Evolutionary conservation across 1,140 invertebrate genomes (phyloP), one percentile per base, ranked within the genome.

Genomic region (Leptinotarsa texana): DNA sequence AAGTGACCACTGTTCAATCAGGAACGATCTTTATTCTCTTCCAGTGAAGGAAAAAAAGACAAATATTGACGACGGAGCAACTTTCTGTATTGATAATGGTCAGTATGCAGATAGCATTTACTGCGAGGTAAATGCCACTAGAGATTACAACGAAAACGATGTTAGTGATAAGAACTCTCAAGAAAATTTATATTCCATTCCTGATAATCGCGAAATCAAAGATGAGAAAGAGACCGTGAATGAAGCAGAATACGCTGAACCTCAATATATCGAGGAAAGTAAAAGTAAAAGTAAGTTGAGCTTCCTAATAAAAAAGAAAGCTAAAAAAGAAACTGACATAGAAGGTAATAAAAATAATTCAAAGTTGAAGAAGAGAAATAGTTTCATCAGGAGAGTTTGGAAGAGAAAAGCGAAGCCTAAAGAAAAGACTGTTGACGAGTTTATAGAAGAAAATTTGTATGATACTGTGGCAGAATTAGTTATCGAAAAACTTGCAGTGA

Each of bases 311-410:
- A 57, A 57, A 57, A 57, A 57, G 51, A 18, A 18, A 57, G 51
- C 15, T 18, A 57, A 57, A n/a, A 18, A 57, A 57, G n/a, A 57
- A 57, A 57, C 15, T 57, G n/a, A 74, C 18, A 62, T 15, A 57
- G 21, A 3, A 6, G 70, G 1, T 63, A 71, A 17, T 65, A 63
- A 74, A 49, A 69, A 69, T 15, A 15, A 22, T 13, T 15, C 21
- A 42, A 80, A 80, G 69, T 5, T 78, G 21, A 79, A 75, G 49
- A 80, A 78, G 69, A 74, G 77, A 1, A 48, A 72, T 27, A 81
- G 77, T 75, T 82, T 82, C 24, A 57, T 82, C 15, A 71, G 77
- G 18, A 63, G 75, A 71, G 69, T 82, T 6, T 82, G 74, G 75
- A 77, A 63, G 22, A 80, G 65, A 62, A 79, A 80, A 65, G 57